These are phyloP conservation scores for Melanaphis sacchari DNA, from an alignment of 1,140 invertebrate genomes.

Conservation along the genomic window DNA sequence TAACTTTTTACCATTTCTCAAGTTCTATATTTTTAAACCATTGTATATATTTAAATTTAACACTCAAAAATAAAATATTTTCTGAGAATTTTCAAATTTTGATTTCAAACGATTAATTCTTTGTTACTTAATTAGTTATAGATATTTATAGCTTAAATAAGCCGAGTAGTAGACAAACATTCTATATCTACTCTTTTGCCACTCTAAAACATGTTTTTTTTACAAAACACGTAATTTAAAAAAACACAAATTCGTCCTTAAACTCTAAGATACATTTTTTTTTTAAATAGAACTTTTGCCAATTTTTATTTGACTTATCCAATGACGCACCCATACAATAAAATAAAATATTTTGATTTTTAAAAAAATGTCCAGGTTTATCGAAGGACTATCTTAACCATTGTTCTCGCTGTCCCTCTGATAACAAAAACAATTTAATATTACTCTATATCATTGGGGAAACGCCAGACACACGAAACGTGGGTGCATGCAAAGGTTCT, in stretches of 20 bases:
- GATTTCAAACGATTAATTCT: too few species aligned
- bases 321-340: background rate
- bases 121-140: too few species aligned
- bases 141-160: too few species aligned
- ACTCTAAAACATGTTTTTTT: too few species aligned
- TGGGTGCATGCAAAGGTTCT: slow-evolving; percentile 29
- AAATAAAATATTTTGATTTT: background rate
- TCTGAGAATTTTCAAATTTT: too few species aligned
- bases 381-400: slow-evolving; percentile 10
- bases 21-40: too few species aligned
- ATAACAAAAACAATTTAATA: background rate
- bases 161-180: too few species aligned
- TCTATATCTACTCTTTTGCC: too few species aligned
- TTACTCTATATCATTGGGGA: slow-evolving; percentile 33
- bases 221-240: too few species aligned
- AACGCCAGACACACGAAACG: slow-evolving; percentile 18
- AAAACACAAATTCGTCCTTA: background rate
- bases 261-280: background rate
- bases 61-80: too few species aligned
- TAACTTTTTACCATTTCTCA: too few species aligned
- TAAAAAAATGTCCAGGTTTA: background rate
- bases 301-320: background rate
- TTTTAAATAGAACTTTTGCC: background rate
- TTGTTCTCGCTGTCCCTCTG: background rate
- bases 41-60: too few species aligned